Conservation (phyloP, 2,113 vertebrate species). For the Calyptommatus sinebrachiatus region DNA sequence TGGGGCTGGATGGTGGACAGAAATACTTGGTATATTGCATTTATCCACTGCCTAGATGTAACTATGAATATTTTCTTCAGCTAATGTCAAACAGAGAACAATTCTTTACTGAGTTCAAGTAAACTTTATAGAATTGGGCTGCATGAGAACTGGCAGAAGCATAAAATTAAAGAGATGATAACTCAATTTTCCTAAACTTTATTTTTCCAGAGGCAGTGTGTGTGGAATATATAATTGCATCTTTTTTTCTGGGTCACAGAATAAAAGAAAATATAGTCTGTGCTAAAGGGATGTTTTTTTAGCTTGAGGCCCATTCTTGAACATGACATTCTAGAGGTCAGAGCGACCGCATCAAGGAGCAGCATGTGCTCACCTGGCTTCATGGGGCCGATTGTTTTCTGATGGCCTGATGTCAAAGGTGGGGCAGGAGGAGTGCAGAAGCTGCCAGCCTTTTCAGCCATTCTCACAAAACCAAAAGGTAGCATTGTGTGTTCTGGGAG, state of each 20-base stretch:
- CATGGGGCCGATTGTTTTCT: constrained; percentile 13
- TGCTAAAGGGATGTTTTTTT: constrained; percentile 7
- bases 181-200: constrained; percentile 22
- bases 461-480: constrained; percentile 1
- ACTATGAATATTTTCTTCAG: background rate
- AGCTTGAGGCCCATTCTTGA: constrained; percentile 20
- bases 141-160: constrained; percentile 3
- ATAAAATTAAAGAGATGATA: constrained; percentile 43
- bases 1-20: background rate
- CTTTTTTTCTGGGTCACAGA: constrained; percentile 25
- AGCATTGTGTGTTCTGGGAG: constrained; percentile 5
- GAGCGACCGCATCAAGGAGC: background rate
- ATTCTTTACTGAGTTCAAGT: background rate
- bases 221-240: constrained; percentile 8
- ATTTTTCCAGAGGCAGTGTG: background rate
- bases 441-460: constrained; percentile 6
- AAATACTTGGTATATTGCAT: background rate
- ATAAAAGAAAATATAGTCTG: background rate
- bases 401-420: constrained; percentile 30
- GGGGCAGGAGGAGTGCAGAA: background rate
- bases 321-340: constrained; percentile 30
- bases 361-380: constrained; percentile 10
- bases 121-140: background rate
- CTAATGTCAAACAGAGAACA: background rate
- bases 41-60: background rate